A percentile compares a stretch with the other conserved stretches of the same genome.
These are phyloP conservation scores for Enteromius viviparus DNA, from an alignment of 2,797 vertebrate species.

Conservation along the genomic window DNA sequence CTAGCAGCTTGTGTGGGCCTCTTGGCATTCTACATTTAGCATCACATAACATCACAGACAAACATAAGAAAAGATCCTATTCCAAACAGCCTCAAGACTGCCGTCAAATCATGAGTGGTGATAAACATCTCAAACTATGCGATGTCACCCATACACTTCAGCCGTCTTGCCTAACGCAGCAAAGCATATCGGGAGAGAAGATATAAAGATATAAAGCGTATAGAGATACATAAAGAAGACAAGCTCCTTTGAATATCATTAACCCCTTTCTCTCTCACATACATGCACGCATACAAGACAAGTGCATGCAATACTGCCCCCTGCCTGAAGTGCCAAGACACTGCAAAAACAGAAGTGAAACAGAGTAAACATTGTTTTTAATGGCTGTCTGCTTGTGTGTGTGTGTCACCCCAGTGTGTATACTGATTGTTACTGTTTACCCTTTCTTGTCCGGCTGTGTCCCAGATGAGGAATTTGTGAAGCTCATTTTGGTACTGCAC, in stretches of 20 bases:
- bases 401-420: background rate
- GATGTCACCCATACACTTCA: background rate
- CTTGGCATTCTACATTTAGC: slow-evolving; percentile 35
- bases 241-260: background rate
- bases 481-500: slow-evolving; percentile 98
- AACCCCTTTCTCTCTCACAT: background rate
- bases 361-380: slow-evolving; percentile 5
- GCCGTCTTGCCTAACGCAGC: background rate
- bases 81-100: slow-evolving; percentile 24
- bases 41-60: slow-evolving; percentile 44
- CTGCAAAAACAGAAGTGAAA: slow-evolving; percentile 56
- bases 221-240: background rate
- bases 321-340: slow-evolving; percentile 67
- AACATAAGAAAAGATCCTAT: slow-evolving; percentile 36
- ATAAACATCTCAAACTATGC: slow-evolving; percentile 19
- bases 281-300: background rate
- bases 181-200: background rate
- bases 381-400: background rate
- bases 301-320: slow-evolving; percentile 68
- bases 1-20: slow-evolving; percentile 26
- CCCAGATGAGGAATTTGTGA: slow-evolving; percentile 99
- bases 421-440: slow-evolving; percentile 68
- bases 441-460: slow-evolving; percentile 97
- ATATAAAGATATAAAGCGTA: background rate
- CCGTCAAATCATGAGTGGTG: background rate